These are phyloP conservation scores for Tiliqua scincoides DNA, from an alignment of 2,113 vertebrate genomes.

Conservation along the genomic window DNA sequence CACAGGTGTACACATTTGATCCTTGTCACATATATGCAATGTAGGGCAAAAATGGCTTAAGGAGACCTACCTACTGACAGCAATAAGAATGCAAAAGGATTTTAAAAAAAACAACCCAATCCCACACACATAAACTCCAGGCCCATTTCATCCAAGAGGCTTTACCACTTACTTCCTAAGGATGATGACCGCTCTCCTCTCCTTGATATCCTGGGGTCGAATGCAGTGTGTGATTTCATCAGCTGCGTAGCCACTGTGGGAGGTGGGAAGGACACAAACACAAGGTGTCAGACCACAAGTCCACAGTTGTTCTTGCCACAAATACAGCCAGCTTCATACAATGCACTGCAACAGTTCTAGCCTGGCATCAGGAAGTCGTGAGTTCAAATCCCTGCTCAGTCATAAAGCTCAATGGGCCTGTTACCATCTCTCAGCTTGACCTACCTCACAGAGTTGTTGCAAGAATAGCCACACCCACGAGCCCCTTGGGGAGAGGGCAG, in stretches of 20 bases:
- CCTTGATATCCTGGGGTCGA: slow-evolving; percentile 97
- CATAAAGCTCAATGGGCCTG: no score
- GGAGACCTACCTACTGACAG: neutral
- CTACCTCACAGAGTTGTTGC: no score
- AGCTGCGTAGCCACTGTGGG: slow-evolving; percentile 92
- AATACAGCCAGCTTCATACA: neutral
- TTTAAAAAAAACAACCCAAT: neutral
- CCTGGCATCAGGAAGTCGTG: no score
- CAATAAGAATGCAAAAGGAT: neutral
- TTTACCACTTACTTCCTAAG: slow-evolving; percentile 90
- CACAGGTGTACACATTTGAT: no score
- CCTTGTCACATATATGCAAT: no score
- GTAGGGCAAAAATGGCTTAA: no score
- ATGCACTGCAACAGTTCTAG: neutral
- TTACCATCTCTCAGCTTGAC: no score
- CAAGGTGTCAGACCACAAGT: neutral
- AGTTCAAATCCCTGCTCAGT: no score
- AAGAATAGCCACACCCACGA: no score
- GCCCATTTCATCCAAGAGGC: neutral
- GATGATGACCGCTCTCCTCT: slow-evolving; percentile 96
- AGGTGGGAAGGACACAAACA: slow-evolving; percentile 47
- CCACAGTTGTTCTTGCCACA: neutral
- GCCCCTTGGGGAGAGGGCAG: no score
- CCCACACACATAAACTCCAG: neutral
- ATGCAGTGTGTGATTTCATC: slow-evolving; percentile 99